Conservation (phyloP, 1,140 invertebrate species). For the Bombus ignitus region DNA sequence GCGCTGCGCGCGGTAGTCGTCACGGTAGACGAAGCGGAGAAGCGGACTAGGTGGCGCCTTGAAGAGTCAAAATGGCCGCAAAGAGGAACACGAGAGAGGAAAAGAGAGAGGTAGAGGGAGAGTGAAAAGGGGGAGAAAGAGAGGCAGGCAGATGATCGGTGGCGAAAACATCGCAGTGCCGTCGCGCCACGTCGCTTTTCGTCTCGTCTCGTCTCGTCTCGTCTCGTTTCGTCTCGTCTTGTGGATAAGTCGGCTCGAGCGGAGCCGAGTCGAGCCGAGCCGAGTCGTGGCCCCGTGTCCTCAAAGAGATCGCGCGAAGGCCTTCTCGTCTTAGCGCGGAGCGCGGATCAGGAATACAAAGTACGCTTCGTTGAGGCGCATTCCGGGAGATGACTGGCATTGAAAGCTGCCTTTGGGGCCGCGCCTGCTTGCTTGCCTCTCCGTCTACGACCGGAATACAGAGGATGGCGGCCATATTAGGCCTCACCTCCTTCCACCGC, state of each 20-base stretch:
- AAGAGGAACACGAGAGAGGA: neutral
- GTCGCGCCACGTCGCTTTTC: constrained; percentile 2
- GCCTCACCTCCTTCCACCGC: constrained; percentile 50
- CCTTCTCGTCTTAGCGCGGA: constrained; percentile 38
- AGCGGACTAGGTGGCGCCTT: constrained; percentile 72
- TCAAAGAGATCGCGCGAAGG: constrained; percentile 72
- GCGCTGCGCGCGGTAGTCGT: constrained; percentile 25
- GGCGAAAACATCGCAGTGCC: constrained; percentile 50
- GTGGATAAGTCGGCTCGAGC: constrained; percentile 27
- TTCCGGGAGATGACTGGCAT: constrained; percentile 81
- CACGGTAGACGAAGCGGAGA: constrained; percentile 48
- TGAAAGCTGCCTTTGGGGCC: constrained; percentile 77
- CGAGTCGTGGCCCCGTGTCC: constrained; percentile 62
- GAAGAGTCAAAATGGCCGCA: constrained; percentile 73
- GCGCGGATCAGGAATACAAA: constrained; percentile 78
- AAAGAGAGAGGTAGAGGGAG: neutral
- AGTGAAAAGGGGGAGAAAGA: constrained; percentile 8
- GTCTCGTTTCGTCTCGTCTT: neutral
- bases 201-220: neutral
- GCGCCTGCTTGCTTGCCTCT: constrained; percentile 72
- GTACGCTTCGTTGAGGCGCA: constrained; percentile 71
- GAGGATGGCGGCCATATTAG: constrained; percentile 81
- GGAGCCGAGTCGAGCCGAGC: constrained; percentile 44
- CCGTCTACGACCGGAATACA: constrained; percentile 80
- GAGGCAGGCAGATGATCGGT: neutral